These are phyloP conservation scores for Bhutanitis thaidina DNA, from an alignment of 2,888 invertebrate species.

Conservation along the genomic window DNA sequence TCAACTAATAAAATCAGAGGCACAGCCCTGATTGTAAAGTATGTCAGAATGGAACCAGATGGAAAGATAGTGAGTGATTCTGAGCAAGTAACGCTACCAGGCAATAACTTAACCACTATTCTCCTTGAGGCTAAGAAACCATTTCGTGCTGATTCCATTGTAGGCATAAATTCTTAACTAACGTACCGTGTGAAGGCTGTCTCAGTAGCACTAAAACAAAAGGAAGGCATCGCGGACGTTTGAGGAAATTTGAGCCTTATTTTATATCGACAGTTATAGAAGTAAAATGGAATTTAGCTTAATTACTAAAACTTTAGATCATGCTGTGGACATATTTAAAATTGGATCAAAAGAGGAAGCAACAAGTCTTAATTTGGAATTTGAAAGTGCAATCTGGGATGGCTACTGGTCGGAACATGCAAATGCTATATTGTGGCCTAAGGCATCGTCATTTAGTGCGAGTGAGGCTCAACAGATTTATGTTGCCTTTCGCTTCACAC, in stretches of 20 bases:
- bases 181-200: slow-evolving; percentile 44
- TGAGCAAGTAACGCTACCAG: slow-evolving; percentile 55
- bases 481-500: slow-evolving; percentile 45
- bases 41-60: slow-evolving; percentile 60
- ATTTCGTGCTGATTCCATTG: slow-evolving; percentile 59
- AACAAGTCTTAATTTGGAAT: slow-evolving; percentile 30
- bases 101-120: slow-evolving; percentile 52
- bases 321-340: slow-evolving; percentile 17
- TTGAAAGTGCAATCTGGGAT: slow-evolving; percentile 27
- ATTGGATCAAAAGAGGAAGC: slow-evolving; percentile 25
- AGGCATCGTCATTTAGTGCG: slow-evolving; percentile 48
- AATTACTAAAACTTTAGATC: slow-evolving; percentile 29
- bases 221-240: slow-evolving; percentile 24
- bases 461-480: slow-evolving; percentile 46
- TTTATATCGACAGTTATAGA: slow-evolving; percentile 34
- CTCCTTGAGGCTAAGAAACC: slow-evolving; percentile 52
- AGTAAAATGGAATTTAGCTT: slow-evolving; percentile 32
- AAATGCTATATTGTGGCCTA: slow-evolving; percentile 32
- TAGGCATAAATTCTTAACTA: slow-evolving; percentile 53
- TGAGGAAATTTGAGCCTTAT: slow-evolving; percentile 42
- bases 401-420: slow-evolving; percentile 42
- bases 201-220: slow-evolving; percentile 48
- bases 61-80: slow-evolving; percentile 62
- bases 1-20: slow-evolving; percentile 41
- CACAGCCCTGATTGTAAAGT: slow-evolving; percentile 57